Conservation (phyloP, 2,113 vertebrate species). For the Anseranas semipalmata region DNA sequence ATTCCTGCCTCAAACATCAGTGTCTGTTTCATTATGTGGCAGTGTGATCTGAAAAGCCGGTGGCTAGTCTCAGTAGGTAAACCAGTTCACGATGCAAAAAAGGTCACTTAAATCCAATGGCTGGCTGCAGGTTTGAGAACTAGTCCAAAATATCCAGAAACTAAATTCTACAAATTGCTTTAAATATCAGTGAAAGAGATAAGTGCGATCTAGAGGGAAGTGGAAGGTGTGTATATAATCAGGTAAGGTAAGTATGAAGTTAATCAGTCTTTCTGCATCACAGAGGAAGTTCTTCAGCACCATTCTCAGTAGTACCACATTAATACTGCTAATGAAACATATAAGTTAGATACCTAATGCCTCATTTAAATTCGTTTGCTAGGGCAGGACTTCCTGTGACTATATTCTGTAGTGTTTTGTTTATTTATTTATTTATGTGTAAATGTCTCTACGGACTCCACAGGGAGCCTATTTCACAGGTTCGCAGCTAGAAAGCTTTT, state of each 20-base stretch:
- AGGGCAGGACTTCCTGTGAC: background rate
- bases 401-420: background rate
- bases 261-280: background rate
- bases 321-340: background rate
- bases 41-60: constrained; percentile 1
- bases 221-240: background rate
- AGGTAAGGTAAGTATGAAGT: background rate
- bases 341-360: background rate
- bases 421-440: constrained; percentile 7
- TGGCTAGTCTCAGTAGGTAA: constrained; percentile 2
- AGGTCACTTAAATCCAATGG: constrained; percentile 36
- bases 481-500: constrained; percentile 21
- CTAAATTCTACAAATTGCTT: background rate
- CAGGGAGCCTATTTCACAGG: constrained; percentile 25
- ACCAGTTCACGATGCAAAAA: constrained; percentile 7
- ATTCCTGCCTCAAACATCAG: background rate
- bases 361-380: background rate
- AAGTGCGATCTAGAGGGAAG: background rate
- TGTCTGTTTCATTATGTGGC: background rate
- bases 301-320: background rate
- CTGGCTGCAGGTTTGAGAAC: background rate
- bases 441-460: background rate
- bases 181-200: background rate
- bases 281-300: background rate
- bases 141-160: background rate